Evolutionary conservation across 2,888 invertebrate species (phyloP).

Genomic region (Nemotelus nigrinus): DNA sequence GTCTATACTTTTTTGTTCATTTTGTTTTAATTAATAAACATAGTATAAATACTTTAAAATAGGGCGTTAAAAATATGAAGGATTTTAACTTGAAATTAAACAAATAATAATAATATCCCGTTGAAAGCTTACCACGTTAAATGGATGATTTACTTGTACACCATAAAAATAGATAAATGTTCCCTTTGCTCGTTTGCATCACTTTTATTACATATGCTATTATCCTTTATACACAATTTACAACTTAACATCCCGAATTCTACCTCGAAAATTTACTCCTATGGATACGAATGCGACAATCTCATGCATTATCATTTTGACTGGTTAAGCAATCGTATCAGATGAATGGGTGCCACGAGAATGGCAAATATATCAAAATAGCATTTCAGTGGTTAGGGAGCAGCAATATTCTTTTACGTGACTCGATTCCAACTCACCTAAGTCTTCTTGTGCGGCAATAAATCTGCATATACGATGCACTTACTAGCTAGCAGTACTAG

Average conservation of each 20-base stretch:
- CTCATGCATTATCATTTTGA: constrained; percentile 29
- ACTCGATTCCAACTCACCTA: constrained; percentile 30
- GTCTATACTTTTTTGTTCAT: no score
- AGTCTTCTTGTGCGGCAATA: constrained; percentile 28
- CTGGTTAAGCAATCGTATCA: constrained; percentile 8
- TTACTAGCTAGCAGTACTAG: neutral
- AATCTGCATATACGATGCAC: constrained; percentile 38
- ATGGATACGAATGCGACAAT: constrained; percentile 4
- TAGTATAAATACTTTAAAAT: no score
- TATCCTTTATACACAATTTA: no score
- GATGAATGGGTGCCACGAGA: constrained; percentile 18
- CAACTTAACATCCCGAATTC: neutral
- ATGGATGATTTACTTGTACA: no score
- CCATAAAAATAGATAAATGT: no score
- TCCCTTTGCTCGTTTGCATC: no score
- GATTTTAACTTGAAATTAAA: no score
- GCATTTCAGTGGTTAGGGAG: constrained; percentile 16
- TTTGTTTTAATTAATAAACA: no score
- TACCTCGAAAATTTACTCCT: neutral
- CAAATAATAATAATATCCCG: no score
- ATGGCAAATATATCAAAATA: constrained; percentile 15
- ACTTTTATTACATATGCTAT: no score
- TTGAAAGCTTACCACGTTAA: no score
- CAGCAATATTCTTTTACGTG: constrained; percentile 30
- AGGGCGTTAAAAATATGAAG: no score